phyloP scores from a whole-genome alignment of 2,797 vertebrate species.

The Phoxinus dragarum region DNA sequence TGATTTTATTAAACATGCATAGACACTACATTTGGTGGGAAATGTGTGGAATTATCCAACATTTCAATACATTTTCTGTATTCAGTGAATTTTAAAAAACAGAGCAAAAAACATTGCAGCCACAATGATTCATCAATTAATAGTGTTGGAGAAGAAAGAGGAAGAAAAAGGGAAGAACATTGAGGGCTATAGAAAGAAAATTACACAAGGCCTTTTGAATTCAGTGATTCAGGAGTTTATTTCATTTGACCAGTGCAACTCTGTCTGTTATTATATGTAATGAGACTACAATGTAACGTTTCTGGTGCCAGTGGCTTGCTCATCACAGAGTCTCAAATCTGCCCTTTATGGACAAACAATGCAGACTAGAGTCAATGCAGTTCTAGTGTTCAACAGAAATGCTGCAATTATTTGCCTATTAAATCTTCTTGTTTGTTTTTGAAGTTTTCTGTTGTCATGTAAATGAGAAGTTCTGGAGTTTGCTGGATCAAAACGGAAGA shows the following conservation, averaged over 20 bases:
- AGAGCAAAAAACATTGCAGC: not conserved
- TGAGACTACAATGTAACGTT: not conserved
- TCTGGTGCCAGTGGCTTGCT: slow-evolving; percentile 22
- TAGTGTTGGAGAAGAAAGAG: not conserved
- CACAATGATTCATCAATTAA: not conserved
- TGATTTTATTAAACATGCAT: not conserved
- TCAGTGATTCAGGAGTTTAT: slow-evolving; percentile 4
- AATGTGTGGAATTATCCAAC: not conserved
- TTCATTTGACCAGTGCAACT: slow-evolving; percentile 14
- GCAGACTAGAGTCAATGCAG: not conserved
- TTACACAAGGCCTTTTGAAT: not conserved
- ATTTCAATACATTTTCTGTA: not conserved
- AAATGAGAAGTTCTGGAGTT: slow-evolving; percentile 18
- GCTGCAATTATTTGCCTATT: slow-evolving; percentile 17
- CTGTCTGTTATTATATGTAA: not conserved
- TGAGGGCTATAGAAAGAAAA: not conserved
- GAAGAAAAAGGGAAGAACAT: not conserved
- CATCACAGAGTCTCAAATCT: slow-evolving; percentile 27
- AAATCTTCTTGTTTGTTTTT: not conserved
- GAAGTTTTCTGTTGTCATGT: slow-evolving; percentile 4
- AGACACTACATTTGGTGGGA: not conserved
- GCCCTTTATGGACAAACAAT: slow-evolving; percentile 35
- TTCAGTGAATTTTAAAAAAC: not conserved
- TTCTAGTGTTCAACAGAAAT: slow-evolving; percentile 44
- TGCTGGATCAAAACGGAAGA: slow-evolving; percentile 10